Evolutionary conservation across 2,888 invertebrate species (phyloP).

Genomic region (Rapana venosa): DNA sequence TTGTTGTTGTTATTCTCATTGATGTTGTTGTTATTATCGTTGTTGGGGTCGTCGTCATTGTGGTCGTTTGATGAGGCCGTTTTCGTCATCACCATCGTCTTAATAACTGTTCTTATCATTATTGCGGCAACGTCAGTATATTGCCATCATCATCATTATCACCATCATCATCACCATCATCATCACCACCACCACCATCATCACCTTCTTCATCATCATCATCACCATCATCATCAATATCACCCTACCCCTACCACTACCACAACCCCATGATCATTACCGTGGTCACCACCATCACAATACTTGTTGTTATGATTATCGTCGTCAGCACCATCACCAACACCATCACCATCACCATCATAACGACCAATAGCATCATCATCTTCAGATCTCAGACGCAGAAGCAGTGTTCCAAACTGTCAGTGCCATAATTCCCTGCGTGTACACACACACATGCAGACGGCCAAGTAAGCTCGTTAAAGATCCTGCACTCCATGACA

Average conservation of each 20-base stretch:
- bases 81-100: too few species aligned
- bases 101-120: neutral
- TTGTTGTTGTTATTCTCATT: too few species aligned
- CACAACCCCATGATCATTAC: neutral
- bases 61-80: too few species aligned
- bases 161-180: neutral
- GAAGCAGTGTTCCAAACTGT: too few species aligned
- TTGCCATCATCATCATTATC: neutral
- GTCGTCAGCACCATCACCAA: too few species aligned
- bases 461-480: too few species aligned
- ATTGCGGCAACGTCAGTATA: neutral
- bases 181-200: slow-evolving; percentile 48
- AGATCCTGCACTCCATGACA: too few species aligned
- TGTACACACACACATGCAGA: too few species aligned
- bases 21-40: neutral
- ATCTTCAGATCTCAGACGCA: neutral
- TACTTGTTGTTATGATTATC: too few species aligned
- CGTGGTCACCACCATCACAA: neutral
- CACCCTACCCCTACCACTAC: neutral
- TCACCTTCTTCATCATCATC: slow-evolving; percentile 43
- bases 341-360: too few species aligned
- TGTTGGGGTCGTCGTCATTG: neutral
- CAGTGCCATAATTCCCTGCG: too few species aligned
- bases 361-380: neutral
- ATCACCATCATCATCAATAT: neutral